These are phyloP conservation scores for Cyrtonyx montezumae DNA, from an alignment of 2,113 vertebrate species.

Conservation along the genomic window DNA sequence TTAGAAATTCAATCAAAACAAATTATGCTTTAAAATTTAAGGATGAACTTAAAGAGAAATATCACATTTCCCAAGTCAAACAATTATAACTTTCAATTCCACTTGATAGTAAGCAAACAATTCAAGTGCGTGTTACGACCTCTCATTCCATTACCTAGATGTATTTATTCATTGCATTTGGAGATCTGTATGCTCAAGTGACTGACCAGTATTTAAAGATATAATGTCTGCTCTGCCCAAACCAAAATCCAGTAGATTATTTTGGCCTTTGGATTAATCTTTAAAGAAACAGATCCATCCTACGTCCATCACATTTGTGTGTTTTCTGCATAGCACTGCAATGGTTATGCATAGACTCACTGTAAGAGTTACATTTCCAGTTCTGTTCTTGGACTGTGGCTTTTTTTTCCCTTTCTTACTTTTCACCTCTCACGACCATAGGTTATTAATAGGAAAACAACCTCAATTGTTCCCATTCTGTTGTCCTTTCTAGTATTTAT, in stretches of 20 bases:
- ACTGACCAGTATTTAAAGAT: not conserved
- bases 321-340: not conserved
- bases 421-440: not conserved
- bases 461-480: not conserved
- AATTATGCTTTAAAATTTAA: conserved; percentile 72
- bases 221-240: not conserved
- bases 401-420: not conserved
- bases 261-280: not conserved
- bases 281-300: not conserved
- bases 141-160: not conserved
- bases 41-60: conserved; percentile 65
- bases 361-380: not conserved
- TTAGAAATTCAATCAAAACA: conserved; percentile 73
- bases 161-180: not conserved
- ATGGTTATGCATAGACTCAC: not conserved
- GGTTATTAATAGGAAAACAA: not conserved
- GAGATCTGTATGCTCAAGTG: not conserved
- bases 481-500: not conserved
- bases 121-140: not conserved
- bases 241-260: not conserved
- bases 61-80: conserved; percentile 45
- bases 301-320: not conserved
- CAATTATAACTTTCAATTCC: conserved; percentile 29
- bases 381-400: not conserved
- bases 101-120: not conserved